Evolutionary conservation across 2,888 invertebrate species (phyloP).

Genomic region (Eupithecia tripunctaria): DNA sequence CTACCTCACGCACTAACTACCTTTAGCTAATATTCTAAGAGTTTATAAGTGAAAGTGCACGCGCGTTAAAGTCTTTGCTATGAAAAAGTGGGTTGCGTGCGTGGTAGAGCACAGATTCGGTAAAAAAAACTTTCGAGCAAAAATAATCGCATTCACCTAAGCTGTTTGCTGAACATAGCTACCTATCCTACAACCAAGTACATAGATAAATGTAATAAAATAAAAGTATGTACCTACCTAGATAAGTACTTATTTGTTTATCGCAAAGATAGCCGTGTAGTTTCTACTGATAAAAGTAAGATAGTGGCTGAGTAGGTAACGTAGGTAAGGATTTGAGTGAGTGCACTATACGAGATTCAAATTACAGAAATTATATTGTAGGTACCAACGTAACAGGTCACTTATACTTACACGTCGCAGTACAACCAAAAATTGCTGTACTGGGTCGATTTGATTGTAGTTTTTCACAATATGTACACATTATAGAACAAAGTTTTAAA

Average conservation of each 20-base stretch:
- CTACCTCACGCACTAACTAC: constrained; percentile 1
- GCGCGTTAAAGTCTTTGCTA: constrained; percentile 37
- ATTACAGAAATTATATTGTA: neutral
- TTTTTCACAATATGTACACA: neutral
- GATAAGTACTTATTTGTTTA: constrained; percentile 12
- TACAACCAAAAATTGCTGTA: neutral
- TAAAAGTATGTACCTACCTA: neutral
- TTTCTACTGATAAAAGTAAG: constrained; percentile 22
- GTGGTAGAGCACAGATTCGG: neutral
- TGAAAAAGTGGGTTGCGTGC: constrained; percentile 7
- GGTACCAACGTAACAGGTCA: neutral
- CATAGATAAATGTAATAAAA: neutral
- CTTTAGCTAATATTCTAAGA: neutral
- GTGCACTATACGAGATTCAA: neutral
- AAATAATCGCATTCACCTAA: neutral
- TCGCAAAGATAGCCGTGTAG: constrained; percentile 19
- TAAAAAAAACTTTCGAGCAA: neutral
- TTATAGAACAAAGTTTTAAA: neutral
- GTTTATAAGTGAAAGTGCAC: constrained; percentile 8
- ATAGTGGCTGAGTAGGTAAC: constrained; percentile 4
- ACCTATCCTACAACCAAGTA: neutral
- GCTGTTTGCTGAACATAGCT: neutral
- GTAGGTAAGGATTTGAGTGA: neutral
- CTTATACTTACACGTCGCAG: neutral
- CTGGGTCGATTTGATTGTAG: neutral